Conservation (phyloP, 2,888 invertebrate species). For the Sepioteuthis lessoniana region DNA sequence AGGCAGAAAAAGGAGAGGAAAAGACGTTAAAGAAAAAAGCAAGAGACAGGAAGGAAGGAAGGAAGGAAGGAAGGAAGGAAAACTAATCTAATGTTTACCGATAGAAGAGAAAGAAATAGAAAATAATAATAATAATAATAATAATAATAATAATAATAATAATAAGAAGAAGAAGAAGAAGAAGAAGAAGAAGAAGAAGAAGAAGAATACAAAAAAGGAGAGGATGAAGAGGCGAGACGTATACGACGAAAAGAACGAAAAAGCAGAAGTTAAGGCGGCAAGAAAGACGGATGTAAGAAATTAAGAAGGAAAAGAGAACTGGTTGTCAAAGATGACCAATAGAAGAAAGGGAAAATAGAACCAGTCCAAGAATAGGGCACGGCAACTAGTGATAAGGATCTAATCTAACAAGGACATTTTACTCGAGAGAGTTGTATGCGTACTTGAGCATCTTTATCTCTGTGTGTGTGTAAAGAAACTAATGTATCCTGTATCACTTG, state of each 20-base stretch:
- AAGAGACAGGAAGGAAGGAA: neutral
- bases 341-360: neutral
- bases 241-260: neutral
- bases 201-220: neutral
- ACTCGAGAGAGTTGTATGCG: neutral
- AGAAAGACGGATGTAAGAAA: neutral
- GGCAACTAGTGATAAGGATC: slow-evolving; percentile 11
- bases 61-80: neutral
- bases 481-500: neutral
- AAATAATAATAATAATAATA: neutral
- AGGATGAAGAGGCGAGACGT: neutral
- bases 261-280: neutral
- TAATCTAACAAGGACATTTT: neutral
- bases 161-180: neutral
- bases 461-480: neutral
- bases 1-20: neutral
- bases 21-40: no score
- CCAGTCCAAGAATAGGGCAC: neutral
- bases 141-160: neutral
- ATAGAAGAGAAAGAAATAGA: no score
- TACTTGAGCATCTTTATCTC: neutral
- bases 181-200: neutral
- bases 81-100: neutral
- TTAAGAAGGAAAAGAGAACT: neutral
- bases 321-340: neutral